Evolutionary conservation across 2,888 invertebrate species (phyloP).

Genomic region (Celastrina argiolus): DNA sequence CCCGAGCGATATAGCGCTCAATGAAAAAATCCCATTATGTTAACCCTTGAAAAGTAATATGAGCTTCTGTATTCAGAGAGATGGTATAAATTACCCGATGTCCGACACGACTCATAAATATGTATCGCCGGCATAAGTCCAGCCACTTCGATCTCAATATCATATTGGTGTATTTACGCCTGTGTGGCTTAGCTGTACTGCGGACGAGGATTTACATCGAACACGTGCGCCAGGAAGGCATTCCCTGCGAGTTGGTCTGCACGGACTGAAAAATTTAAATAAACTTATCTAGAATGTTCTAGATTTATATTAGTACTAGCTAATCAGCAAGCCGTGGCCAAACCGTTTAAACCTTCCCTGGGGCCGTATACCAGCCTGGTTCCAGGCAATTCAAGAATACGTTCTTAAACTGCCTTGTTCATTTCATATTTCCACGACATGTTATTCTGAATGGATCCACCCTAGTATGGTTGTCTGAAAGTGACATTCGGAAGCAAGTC

Average conservation of each 20-base stretch:
- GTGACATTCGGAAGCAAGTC: too few relatives aligned
- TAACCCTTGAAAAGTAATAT: constrained; percentile 34
- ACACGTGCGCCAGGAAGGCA: not conserved
- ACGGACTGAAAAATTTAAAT: too few relatives aligned
- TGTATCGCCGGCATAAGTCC: constrained; percentile 37
- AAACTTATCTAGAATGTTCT: too few relatives aligned
- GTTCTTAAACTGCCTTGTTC: too few relatives aligned
- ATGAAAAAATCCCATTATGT: constrained; percentile 32
- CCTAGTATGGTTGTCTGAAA: too few relatives aligned
- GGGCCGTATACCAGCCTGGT: too few relatives aligned
- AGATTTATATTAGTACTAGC: too few relatives aligned
- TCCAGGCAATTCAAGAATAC: too few relatives aligned
- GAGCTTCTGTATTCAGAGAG: constrained; percentile 34
- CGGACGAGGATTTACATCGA: not conserved
- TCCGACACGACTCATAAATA: constrained; percentile 40
- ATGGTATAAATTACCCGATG: constrained; percentile 40
- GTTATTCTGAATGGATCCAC: too few relatives aligned
- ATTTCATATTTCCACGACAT: too few relatives aligned
- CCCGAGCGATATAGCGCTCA: constrained; percentile 31
- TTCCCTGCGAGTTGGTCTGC: not conserved
- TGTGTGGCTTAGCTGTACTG: not conserved
- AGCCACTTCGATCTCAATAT: constrained; percentile 33
- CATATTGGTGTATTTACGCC: constrained; percentile 26
- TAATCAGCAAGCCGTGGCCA: too few relatives aligned
- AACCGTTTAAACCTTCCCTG: too few relatives aligned